Conservation (phyloP, 1,140 invertebrate genomes). For the Conopomorpha cramerella region DNA sequence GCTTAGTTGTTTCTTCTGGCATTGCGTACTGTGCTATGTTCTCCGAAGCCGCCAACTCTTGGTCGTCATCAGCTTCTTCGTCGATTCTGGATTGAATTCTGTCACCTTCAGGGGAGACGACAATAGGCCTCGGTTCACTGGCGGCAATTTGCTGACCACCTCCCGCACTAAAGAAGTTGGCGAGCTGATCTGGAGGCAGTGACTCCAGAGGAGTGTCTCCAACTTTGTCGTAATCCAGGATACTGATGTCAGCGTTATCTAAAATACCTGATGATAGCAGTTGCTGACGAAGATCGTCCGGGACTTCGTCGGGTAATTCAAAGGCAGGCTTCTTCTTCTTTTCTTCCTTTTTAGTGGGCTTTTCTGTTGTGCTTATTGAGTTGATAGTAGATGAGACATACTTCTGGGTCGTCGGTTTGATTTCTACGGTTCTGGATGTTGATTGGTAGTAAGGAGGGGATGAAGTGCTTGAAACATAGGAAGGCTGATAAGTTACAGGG, state of each 20-base stretch:
- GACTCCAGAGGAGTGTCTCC: conserved; percentile 84
- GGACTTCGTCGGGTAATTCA: conserved; percentile 82
- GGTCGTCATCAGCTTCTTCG: conserved; percentile 49
- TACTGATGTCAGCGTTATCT: conserved; percentile 83
- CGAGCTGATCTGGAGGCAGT: conserved; percentile 81
- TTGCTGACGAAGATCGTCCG: conserved; percentile 81
- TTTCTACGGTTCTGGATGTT: conserved; percentile 41
- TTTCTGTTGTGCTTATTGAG: conserved; percentile 34
- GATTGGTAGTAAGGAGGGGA: conserved; percentile 37
- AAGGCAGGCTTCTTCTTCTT: conserved; percentile 62
- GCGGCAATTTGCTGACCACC: conserved; percentile 70
- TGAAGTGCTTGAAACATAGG: conserved; percentile 29
- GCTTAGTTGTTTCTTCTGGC: conserved; percentile 46
- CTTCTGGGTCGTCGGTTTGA: conserved; percentile 38
- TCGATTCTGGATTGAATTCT: conserved; percentile 60
- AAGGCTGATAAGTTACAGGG: conserved; percentile 10
- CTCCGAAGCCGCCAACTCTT: conserved; percentile 48
- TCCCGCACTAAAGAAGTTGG: conserved; percentile 80
- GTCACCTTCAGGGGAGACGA: conserved; percentile 66
- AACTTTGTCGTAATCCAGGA: conserved; percentile 84
- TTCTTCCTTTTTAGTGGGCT: conserved; percentile 53
- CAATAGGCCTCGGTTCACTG: conserved; percentile 68
- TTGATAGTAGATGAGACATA: conserved; percentile 45
- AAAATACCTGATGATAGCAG: conserved; percentile 83
- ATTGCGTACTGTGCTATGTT: conserved; percentile 42